Percentiles rank a stretch among this genome's conserved stretches.
These are phyloP conservation scores for Halcyon malimbica DNA, from an alignment of 2,113 vertebrate genomes.

Conservation along the genomic window DNA sequence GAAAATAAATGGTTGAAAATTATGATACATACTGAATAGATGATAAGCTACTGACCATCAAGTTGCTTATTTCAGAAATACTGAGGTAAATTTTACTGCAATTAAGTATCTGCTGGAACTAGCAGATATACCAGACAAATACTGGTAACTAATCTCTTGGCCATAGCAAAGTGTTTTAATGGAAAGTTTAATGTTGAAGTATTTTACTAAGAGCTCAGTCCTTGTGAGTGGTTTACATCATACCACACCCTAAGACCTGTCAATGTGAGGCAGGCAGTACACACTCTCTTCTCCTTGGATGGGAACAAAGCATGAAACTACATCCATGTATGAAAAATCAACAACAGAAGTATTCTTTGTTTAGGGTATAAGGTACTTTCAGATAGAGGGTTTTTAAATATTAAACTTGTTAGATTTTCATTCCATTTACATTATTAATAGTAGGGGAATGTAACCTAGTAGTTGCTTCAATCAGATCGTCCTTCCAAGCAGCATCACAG, in stretches of 20 bases:
- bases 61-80: background rate
- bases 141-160: background rate
- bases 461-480: background rate
- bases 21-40: fast-evolving
- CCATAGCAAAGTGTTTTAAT: background rate
- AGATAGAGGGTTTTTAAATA: background rate
- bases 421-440: background rate
- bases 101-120: background rate
- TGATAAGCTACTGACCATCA: background rate
- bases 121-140: background rate
- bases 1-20: background rate
- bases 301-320: background rate
- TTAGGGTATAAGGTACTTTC: background rate
- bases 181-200: background rate
- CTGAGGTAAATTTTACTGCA: background rate
- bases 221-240: background rate
- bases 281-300: background rate
- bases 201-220: background rate
- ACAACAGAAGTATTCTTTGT: background rate
- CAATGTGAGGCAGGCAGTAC: background rate
- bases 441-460: background rate
- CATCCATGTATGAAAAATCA: background rate
- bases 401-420: background rate
- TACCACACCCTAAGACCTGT: background rate
- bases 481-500: background rate